These are phyloP conservation scores for Tetramorium bicarinatum DNA, from an alignment of 2,888 invertebrate species.

Conservation along the genomic window DNA sequence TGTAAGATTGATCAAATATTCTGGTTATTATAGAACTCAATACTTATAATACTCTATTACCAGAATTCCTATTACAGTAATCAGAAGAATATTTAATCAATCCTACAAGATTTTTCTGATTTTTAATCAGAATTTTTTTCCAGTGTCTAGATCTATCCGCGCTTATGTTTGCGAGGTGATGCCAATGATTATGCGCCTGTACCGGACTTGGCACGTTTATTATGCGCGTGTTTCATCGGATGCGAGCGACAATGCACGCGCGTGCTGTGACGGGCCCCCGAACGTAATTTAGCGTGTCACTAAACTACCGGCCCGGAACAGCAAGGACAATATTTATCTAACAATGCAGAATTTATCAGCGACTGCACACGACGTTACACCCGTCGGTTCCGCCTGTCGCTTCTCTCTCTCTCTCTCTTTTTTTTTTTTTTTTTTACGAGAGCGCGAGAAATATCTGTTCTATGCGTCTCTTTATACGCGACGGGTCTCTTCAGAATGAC, in stretches of 20 bases:
- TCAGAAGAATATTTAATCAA: too few species aligned
- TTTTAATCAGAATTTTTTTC: too few species aligned
- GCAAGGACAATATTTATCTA: conserved; percentile 30
- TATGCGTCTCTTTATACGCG: neutral
- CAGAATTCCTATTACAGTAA: too few species aligned
- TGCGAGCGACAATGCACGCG: conserved; percentile 45
- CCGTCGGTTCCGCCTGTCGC: neutral
- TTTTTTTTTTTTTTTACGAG: neutral
- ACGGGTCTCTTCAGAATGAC: neutral
- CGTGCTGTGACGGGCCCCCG: conserved; percentile 26
- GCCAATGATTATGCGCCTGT: neutral
- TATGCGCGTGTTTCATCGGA: conserved; percentile 31
- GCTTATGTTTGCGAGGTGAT: conserved; percentile 1
- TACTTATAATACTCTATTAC: too few species aligned
- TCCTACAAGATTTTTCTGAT: too few species aligned
- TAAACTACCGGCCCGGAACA: conserved; percentile 6
- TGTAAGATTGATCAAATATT: too few species aligned
- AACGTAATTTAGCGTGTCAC: conserved; percentile 31
- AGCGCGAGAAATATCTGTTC: neutral
- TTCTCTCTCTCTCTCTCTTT: too few species aligned
- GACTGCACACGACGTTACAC: neutral
- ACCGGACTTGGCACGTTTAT: conserved; percentile 38
- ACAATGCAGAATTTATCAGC: conserved; percentile 7
- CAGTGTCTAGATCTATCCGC: neutral
- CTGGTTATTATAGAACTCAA: too few species aligned